These are phyloP conservation scores for Heterotis niloticus DNA, from an alignment of 2,113 vertebrate species.

Conservation along the genomic window DNA sequence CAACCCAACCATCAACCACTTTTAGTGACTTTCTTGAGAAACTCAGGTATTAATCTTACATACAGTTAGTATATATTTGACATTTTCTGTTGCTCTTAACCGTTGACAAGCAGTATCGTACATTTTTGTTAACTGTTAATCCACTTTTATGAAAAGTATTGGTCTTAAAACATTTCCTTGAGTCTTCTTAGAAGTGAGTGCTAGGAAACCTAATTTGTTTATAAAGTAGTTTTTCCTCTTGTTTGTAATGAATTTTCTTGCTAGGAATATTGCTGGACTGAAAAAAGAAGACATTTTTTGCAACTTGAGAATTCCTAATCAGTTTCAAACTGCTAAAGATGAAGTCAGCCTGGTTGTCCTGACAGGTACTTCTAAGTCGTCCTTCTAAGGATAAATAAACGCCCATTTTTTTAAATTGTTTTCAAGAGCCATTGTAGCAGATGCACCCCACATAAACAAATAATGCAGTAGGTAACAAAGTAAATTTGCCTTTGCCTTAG, in stretches of 20 bases:
- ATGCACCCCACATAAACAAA: too few species aligned
- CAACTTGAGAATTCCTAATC: slow-evolving; percentile 59
- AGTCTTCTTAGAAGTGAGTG: not conserved
- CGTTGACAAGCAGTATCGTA: not conserved
- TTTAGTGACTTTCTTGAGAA: slow-evolving; percentile 46
- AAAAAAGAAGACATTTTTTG: slow-evolving; percentile 60
- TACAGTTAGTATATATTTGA: not conserved
- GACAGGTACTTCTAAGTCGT: slow-evolving; percentile 55
- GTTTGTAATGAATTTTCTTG: not conserved
- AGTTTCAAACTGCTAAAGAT: slow-evolving; percentile 49
- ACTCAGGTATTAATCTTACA: slow-evolving; percentile 14
- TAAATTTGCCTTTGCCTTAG: not conserved
- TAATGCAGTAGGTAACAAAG: too few species aligned
- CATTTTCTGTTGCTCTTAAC: not conserved
- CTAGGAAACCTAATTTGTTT: not conserved
- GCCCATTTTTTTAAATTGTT: too few species aligned
- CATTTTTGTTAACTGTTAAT: not conserved
- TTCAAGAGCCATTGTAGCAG: too few species aligned
- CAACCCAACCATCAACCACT: slow-evolving; percentile 25
- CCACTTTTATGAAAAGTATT: too few species aligned
- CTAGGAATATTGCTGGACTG: slow-evolving; percentile 57
- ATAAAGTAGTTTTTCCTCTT: not conserved
- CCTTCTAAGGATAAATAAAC: too few species aligned
- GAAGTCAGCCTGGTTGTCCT: slow-evolving; percentile 65
- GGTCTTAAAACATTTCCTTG: too few species aligned